Percentiles rank a stretch among this genome's conserved stretches.
phyloP scores from a whole-genome alignment of 1,140 invertebrate species.

The Tribolium madens region DNA sequence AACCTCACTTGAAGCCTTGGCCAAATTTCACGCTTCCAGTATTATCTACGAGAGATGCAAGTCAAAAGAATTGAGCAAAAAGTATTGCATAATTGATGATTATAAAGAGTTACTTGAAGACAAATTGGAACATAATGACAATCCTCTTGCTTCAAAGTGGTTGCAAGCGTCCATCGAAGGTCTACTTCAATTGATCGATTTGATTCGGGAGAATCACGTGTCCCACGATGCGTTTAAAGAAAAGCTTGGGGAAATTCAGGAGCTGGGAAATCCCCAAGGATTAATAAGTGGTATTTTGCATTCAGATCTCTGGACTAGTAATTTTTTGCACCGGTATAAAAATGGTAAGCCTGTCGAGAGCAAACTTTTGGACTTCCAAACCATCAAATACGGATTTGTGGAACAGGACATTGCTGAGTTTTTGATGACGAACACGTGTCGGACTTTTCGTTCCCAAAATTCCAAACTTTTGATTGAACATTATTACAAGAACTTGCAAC shows the following conservation, averaged over 20 bases:
- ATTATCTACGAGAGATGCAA: conserved; percentile 59
- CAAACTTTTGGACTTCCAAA: conserved; percentile 66
- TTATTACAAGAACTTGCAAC: conserved; percentile 65
- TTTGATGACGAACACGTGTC: conserved; percentile 62
- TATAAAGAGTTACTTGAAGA: conserved; percentile 43
- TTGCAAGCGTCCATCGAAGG: conserved; percentile 34
- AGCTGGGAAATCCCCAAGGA: not conserved
- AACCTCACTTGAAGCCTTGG: conserved; percentile 59
- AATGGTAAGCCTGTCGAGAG: conserved; percentile 57
- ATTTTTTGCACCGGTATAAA: conserved; percentile 68
- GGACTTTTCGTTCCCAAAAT: conserved; percentile 60
- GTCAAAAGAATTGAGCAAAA: conserved; percentile 22
- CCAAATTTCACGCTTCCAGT: conserved; percentile 61
- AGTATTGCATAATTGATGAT: conserved; percentile 42
- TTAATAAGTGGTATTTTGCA: conserved; percentile 57
- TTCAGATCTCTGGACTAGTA: conserved; percentile 69
- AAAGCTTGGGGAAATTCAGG: not conserved
- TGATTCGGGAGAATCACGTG: conserved; percentile 27
- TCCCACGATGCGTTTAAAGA: not conserved
- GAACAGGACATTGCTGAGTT: conserved; percentile 65
- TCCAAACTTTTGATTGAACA: conserved; percentile 66
- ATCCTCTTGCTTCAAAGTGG: conserved; percentile 31
- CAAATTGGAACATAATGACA: conserved; percentile 14
- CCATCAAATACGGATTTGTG: conserved; percentile 64
- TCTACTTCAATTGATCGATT: conserved; percentile 41